phyloP scores from a whole-genome alignment of 2,797 vertebrate genomes.

The Mus minutoides region DNA sequence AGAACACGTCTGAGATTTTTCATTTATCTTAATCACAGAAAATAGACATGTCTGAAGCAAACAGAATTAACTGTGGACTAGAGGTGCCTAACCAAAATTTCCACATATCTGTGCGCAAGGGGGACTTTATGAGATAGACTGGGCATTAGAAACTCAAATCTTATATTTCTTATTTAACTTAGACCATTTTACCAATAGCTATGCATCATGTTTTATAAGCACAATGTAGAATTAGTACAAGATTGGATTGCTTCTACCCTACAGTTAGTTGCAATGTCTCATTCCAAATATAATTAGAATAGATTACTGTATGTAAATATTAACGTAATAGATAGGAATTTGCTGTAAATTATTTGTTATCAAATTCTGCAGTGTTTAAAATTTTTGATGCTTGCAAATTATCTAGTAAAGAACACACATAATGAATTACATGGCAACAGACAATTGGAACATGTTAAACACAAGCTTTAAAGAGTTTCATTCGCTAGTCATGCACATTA shows the following conservation, averaged over 20 bases:
- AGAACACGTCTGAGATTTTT: conserved; percentile 29
- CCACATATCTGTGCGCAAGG: not conserved
- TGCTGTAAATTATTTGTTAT: not conserved
- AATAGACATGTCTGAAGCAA: conserved; percentile 68
- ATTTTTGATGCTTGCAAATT: conserved; percentile 4
- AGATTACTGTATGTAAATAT: not conserved
- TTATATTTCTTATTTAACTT: conserved; percentile 41
- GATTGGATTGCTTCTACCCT: not conserved
- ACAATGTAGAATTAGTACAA: not conserved
- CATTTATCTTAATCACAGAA: conserved; percentile 77
- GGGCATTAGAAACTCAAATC: conserved; percentile 35
- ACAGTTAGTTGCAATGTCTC: not conserved
- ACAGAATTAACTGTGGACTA: conserved; percentile 71
- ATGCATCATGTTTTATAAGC: not conserved
- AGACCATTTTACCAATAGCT: not conserved
- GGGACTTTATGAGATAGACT: conserved; percentile 41
- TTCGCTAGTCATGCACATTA: not conserved
- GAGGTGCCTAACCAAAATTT: conserved; percentile 57
- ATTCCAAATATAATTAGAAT: not conserved
- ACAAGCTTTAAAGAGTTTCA: not conserved
- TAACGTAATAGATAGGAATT: not conserved
- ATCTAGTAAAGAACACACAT: not conserved
- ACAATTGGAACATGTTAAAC: not conserved
- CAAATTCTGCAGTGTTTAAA: not conserved
- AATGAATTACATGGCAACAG: not conserved